Conservation (phyloP, 2,888 invertebrate species). For the Criorhina ranunculi region DNA sequence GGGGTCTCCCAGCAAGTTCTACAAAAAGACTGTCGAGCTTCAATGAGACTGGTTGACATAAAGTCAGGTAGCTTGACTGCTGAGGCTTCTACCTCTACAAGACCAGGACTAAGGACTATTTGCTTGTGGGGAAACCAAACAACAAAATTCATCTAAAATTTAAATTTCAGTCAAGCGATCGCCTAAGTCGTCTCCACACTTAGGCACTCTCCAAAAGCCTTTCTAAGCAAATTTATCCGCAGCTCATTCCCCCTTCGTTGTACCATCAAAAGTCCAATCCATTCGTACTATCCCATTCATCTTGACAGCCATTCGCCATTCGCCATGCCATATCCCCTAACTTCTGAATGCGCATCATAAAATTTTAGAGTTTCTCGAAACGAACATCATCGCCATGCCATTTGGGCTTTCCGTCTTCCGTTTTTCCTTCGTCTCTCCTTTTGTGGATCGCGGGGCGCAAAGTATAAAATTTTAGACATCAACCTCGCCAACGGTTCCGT, state of each 20-base stretch:
- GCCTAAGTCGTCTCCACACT: too few relatives aligned
- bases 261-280: conserved; percentile 57
- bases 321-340: conserved; percentile 51
- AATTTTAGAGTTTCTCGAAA: conserved; percentile 76
- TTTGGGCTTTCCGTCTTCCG: conserved; percentile 21
- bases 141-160: not conserved
- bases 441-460: conserved; percentile 20
- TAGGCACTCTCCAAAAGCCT: not conserved
- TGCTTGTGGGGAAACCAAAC: not conserved
- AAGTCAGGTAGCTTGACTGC: too few relatives aligned
- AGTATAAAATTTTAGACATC: conserved; percentile 65
- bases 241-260: not conserved
- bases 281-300: conserved; percentile 45
- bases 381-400: conserved; percentile 64
- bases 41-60: too few relatives aligned
- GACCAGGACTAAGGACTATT: too few relatives aligned
- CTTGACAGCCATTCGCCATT: conserved; percentile 57
- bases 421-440: conserved; percentile 25
- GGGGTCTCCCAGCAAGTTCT: too few relatives aligned
- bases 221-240: conserved; percentile 48
- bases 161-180: not conserved
- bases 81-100: too few relatives aligned
- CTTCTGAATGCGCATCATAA: conserved; percentile 76
- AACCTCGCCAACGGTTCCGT: conserved; percentile 49
- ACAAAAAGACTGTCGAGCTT: too few relatives aligned